These are phyloP conservation scores for Leiothrix lutea DNA, from an alignment of 2,113 vertebrate species.

Conservation along the genomic window DNA sequence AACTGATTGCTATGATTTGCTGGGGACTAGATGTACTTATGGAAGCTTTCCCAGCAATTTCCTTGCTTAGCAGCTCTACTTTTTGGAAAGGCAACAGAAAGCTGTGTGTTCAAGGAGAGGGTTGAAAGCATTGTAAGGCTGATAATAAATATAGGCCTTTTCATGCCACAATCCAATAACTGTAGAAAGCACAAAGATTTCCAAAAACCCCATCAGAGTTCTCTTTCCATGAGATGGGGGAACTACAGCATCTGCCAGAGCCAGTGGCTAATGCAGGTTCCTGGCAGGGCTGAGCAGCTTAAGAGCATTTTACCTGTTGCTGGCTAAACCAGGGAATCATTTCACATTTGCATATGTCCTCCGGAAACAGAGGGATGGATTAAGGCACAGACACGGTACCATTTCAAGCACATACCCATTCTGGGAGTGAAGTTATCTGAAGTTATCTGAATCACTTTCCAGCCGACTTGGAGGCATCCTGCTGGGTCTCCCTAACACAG, in stretches of 20 bases:
- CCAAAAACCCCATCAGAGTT: neutral
- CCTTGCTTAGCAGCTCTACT: neutral
- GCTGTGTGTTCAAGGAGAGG: neutral
- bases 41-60: neutral
- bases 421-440: neutral
- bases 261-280: neutral
- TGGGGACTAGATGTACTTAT: neutral
- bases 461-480: neutral
- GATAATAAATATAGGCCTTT: neutral
- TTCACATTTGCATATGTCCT: neutral
- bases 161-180: neutral
- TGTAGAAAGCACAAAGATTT: neutral
- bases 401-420: rapidly evolving
- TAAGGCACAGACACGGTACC: neutral
- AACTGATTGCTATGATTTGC: neutral
- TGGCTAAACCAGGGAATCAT: neutral
- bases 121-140: neutral
- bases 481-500: neutral
- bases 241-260: neutral
- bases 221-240: neutral
- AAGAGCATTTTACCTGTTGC: neutral
- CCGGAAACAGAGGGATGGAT: neutral
- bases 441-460: neutral
- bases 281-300: neutral
- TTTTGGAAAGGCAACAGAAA: constrained; percentile 15